These are phyloP conservation scores for Cossypha polioptera DNA, from an alignment of 2,797 vertebrate genomes.

Conservation along the genomic window DNA sequence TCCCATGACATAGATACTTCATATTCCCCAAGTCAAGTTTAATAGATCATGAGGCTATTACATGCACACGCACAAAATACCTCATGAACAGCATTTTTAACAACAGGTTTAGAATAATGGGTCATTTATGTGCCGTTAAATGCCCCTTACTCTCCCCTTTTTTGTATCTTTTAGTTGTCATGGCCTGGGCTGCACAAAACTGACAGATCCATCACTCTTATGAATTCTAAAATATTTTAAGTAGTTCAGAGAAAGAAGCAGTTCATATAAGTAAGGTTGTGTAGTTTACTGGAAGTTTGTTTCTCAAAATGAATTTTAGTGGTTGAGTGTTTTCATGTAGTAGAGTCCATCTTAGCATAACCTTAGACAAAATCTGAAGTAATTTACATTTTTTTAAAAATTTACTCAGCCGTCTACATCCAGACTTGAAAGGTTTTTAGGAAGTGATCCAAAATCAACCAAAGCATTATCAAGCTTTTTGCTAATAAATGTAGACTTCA, in stretches of 20 bases:
- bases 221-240: not conserved
- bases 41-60: not conserved
- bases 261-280: not conserved
- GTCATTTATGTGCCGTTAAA: not conserved
- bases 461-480: not conserved
- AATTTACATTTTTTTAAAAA: not conserved
- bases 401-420: not conserved
- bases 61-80: not conserved
- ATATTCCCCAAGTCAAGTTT: not conserved
- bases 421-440: not conserved
- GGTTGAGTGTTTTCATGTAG: accelerated
- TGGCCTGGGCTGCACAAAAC: not conserved
- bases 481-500: not conserved
- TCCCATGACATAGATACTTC: not conserved
- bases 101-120: not conserved
- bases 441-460: not conserved
- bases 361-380: not conserved
- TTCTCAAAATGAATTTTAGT: not conserved
- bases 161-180: not conserved
- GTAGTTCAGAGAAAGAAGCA: not conserved
- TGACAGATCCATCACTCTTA: not conserved
- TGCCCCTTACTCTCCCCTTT: not conserved
- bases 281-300: not conserved
- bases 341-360: not conserved
- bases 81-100: not conserved